Percentiles rank a stretch among this genome's conserved stretches.
Evolutionary conservation across 30 jellyfish, hydroid and myxozoan species (phyloP).

Genomic region (Aurelia coerulea): DNA sequence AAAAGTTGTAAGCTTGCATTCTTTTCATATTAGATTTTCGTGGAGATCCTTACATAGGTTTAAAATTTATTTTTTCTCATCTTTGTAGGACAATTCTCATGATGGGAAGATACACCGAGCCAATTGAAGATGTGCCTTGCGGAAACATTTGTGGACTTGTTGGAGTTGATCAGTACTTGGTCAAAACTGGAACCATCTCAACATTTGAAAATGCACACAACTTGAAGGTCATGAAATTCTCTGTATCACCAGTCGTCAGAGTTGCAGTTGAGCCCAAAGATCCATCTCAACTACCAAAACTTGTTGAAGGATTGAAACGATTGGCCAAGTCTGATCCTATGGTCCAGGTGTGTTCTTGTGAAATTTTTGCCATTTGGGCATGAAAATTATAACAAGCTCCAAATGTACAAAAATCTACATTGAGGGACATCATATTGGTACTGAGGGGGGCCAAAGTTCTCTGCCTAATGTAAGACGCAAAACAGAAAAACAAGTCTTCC

Average conservation of each 20-base stretch:
- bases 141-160: slow-evolving; percentile 99
- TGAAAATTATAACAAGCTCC: too few species aligned
- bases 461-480: too few species aligned
- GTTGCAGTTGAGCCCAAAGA: slow-evolving; percentile 99
- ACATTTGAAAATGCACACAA: slow-evolving; percentile 97
- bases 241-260: slow-evolving; percentile 99
- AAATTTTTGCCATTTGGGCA: too few species aligned
- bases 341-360: slow-evolving; percentile 78
- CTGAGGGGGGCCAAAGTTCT: too few species aligned
- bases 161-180: slow-evolving; percentile 98
- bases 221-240: slow-evolving; percentile 93
- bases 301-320: slow-evolving; percentile 99
- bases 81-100: slow-evolving; percentile 82
- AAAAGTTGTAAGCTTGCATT: too few species aligned
- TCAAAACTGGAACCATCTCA: slow-evolving; percentile 97
- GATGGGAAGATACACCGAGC: slow-evolving; percentile 99
- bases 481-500: too few species aligned
- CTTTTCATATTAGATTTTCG: too few species aligned
- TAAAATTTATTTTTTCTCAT: background rate
- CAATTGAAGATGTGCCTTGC: slow-evolving; percentile 99
- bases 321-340: slow-evolving; percentile 99
- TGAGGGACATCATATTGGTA: too few species aligned
- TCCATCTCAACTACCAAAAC: slow-evolving; percentile 98
- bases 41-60: background rate
- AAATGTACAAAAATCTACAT: too few species aligned